These are phyloP conservation scores for Gambusia affinis DNA, from an alignment of 2,113 vertebrate species.

Conservation along the genomic window DNA sequence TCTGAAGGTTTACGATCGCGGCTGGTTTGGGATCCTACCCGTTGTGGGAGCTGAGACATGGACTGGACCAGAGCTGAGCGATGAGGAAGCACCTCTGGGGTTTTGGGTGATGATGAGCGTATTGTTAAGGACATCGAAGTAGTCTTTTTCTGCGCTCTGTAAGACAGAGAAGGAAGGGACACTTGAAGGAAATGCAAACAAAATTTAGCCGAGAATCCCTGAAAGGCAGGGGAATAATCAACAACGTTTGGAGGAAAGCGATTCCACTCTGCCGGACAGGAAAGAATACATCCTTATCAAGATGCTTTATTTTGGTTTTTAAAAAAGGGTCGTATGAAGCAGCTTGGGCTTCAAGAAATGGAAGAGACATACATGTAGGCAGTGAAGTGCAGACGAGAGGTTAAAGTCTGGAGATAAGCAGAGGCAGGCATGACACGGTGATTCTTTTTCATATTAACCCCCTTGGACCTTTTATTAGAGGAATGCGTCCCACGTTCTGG, in stretches of 20 bases:
- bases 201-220: constrained; percentile 38
- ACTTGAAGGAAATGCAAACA: constrained; percentile 30
- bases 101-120: constrained; percentile 89
- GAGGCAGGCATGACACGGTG: constrained; percentile 1
- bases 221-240: constrained; percentile 34
- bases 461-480: constrained; percentile 24
- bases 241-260: constrained; percentile 24
- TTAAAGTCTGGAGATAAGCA: constrained; percentile 17
- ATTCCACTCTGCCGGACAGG: neutral
- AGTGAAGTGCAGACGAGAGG: neutral
- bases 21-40: constrained; percentile 58
- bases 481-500: constrained; percentile 10
- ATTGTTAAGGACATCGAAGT: constrained; percentile 95
- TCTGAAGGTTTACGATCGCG: too few relatives aligned
- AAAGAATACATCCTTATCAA: neutral
- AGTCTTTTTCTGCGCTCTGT: constrained; percentile 93
- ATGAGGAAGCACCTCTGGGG: constrained; percentile 76
- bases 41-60: constrained; percentile 81
- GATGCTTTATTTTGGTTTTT: neutral
- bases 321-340: neutral
- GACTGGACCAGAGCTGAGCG: constrained; percentile 92
- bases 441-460: constrained; percentile 30
- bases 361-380: neutral
- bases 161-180: constrained; percentile 37
- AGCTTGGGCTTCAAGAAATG: neutral